These are phyloP conservation scores for Strix occidentalis DNA, from an alignment of 2,797 vertebrate species.

Conservation along the genomic window DNA sequence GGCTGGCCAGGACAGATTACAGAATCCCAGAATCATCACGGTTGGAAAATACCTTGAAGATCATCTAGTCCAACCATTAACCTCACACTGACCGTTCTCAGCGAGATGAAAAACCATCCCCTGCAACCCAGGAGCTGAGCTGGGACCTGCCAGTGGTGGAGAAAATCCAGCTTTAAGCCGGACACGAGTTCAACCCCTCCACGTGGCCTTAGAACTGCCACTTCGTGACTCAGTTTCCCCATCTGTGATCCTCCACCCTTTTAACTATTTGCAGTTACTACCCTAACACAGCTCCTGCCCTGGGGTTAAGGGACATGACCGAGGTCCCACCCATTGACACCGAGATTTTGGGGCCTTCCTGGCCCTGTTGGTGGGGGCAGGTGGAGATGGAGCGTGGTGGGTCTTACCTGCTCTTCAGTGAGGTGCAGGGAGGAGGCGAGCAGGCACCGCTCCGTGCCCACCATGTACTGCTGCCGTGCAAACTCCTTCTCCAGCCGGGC, in stretches of 20 bases:
- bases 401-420: constrained; percentile 82
- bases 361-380: background rate
- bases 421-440: constrained; percentile 82
- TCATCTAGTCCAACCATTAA: too few species aligned
- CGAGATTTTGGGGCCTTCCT: background rate
- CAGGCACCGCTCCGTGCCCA: constrained; percentile 84
- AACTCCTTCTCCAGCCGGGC: constrained; percentile 87
- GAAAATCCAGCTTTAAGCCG: background rate
- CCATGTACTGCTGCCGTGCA: constrained; percentile 86
- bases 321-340: background rate
- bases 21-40: too few species aligned
- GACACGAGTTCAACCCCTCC: background rate
- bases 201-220: accelerated
- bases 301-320: accelerated
- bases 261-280: accelerated
- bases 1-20: background rate
- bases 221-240: background rate
- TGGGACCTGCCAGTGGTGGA: background rate
- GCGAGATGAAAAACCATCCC: background rate
- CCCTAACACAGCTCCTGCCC: accelerated
- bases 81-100: background rate
- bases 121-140: background rate
- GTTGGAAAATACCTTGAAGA: too few species aligned
- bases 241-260: background rate
- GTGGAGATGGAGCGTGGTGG: background rate